Conservation (phyloP, 2,797 vertebrate species). For the Lithobates sylvaticus region DNA sequence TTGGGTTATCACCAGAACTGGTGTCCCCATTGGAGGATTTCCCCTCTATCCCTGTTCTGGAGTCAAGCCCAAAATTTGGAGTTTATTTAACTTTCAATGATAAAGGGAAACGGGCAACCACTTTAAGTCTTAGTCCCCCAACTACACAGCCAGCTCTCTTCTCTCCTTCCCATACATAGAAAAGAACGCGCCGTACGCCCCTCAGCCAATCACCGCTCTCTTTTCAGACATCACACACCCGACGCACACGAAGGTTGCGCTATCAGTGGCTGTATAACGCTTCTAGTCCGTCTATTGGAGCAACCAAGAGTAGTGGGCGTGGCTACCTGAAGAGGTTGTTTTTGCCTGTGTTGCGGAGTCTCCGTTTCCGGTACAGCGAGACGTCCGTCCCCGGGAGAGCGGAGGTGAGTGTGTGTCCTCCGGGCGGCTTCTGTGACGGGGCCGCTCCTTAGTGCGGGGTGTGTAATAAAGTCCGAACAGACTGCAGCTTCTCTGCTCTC, state of each 20-base stretch:
- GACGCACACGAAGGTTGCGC: not conserved
- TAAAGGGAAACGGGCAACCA: too few relatives aligned
- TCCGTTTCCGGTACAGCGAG: slow-evolving; percentile 7
- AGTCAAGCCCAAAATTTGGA: too few relatives aligned
- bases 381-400: not conserved
- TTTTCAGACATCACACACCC: not conserved
- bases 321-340: not conserved
- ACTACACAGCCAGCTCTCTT: too few relatives aligned
- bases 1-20: too few relatives aligned
- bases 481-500: not conserved
- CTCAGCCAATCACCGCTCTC: not conserved
- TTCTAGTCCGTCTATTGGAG: not conserved
- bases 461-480: not conserved
- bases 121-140: too few relatives aligned
- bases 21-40: too few relatives aligned
- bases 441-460: not conserved
- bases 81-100: too few relatives aligned
- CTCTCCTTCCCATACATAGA: too few relatives aligned
- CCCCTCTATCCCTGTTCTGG: too few relatives aligned
- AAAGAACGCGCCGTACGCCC: not conserved
- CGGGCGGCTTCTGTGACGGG: not conserved
- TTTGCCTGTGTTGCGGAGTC: slow-evolving; percentile 10
- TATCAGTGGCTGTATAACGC: not conserved
- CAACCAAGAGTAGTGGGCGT: not conserved
- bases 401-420: not conserved